Conservation (phyloP, 2,797 vertebrate genomes). For the Sarcophilus harrisii region DNA sequence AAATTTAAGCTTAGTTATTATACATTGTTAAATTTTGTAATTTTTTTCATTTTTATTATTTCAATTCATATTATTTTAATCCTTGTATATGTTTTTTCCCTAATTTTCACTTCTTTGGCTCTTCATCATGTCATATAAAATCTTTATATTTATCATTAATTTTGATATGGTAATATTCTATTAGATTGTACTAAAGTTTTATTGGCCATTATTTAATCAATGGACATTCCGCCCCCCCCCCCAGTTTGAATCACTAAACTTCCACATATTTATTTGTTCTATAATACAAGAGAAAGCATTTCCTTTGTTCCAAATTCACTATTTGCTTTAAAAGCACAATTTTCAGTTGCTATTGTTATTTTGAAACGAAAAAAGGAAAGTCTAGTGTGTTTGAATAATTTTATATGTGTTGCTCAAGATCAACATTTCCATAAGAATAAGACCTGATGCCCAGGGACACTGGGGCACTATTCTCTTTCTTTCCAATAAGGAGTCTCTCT, state of each 20-base stretch:
- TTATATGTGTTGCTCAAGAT: not conserved
- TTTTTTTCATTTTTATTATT: not conserved
- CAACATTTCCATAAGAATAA: not conserved
- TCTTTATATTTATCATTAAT: not conserved
- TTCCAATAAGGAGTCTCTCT: not conserved
- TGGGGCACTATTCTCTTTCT: not conserved
- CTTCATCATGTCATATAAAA: not conserved
- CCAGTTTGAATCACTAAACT: not conserved
- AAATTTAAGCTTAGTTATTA: not conserved
- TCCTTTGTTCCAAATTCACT: constrained; percentile 13
- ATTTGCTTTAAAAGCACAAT: constrained; percentile 9
- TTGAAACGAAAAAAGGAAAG: not conserved
- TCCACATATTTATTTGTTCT: not conserved
- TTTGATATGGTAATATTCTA: not conserved
- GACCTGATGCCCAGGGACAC: not conserved
- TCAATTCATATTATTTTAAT: not conserved
- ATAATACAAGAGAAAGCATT: not conserved
- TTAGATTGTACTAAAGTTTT: not conserved
- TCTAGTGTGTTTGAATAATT: not conserved
- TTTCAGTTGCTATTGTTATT: not conserved
- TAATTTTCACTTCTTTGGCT: not conserved
- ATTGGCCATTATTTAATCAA: not conserved
- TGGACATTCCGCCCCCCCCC: not conserved
- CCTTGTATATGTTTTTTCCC: not conserved
- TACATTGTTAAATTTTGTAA: not conserved